These are phyloP conservation scores for Clarias macrocephalus DNA, from an alignment of 2,113 vertebrate species.

Conservation along the genomic window DNA sequence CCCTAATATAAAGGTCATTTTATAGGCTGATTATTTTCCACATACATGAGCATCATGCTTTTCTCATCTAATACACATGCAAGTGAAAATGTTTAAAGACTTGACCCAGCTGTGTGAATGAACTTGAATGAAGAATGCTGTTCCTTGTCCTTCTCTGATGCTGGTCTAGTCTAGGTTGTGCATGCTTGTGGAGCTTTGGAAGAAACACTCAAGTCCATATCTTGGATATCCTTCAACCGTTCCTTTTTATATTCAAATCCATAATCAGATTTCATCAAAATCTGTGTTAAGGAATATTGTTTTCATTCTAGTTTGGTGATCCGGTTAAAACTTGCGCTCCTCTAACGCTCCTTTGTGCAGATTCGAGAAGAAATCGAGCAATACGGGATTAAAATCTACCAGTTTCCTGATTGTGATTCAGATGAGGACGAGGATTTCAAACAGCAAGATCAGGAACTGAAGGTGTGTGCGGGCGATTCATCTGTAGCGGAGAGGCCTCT, in stretches of 20 bases:
- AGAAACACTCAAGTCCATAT: not conserved
- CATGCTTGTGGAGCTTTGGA: not conserved
- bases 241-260: not conserved
- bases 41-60: not conserved
- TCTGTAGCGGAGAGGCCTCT: not conserved
- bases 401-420: conserved; percentile 95
- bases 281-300: not conserved
- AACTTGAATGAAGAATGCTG: not conserved
- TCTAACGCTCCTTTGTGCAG: conserved; percentile 61
- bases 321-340: not conserved
- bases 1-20: not conserved
- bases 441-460: conserved; percentile 90
- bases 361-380: conserved; percentile 92
- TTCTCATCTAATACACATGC: not conserved
- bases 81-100: not conserved
- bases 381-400: conserved; percentile 93
- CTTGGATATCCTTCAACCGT: not conserved
- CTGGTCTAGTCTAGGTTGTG: not conserved
- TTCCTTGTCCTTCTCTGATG: too few relatives aligned
- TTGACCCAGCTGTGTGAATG: not conserved
- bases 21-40: not conserved
- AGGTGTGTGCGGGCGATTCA: conserved; percentile 71
- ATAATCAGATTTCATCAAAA: not conserved
- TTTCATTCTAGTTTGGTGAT: not conserved
- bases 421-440: conserved; percentile 98